These are phyloP conservation scores for Rostratula benghalensis DNA, from an alignment of 2,113 vertebrate genomes.

Conservation along the genomic window DNA sequence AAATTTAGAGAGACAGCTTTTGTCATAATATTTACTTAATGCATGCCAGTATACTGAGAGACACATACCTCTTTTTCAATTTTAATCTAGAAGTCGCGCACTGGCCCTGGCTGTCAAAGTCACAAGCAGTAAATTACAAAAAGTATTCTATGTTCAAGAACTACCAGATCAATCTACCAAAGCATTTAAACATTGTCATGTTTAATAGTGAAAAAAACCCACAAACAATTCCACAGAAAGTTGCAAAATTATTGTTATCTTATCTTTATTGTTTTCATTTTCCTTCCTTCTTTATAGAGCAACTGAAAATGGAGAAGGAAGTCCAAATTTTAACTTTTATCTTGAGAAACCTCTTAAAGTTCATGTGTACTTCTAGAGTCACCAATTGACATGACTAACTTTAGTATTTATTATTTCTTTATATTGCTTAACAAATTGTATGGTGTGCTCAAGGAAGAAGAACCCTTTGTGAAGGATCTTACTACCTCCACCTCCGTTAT, in stretches of 20 bases:
- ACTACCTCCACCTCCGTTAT: neutral
- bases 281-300: neutral
- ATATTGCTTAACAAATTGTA: neutral
- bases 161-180: neutral
- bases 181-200: neutral
- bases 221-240: neutral
- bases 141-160: neutral
- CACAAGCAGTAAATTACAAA: neutral
- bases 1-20: neutral
- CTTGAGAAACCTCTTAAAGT: neutral
- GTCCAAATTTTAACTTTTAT: neutral
- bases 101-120: neutral
- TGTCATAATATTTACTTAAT: neutral
- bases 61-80: accelerated
- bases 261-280: neutral
- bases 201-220: neutral
- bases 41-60: neutral
- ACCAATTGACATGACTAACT: neutral
- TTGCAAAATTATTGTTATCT: neutral
- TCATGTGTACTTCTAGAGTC: neutral
- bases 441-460: neutral
- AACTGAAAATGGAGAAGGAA: neutral
- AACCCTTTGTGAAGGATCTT: neutral
- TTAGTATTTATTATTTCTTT: neutral
- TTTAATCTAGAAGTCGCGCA: neutral